Percentiles rank a stretch among this genome's conserved stretches.
Evolutionary conservation across 1,140 invertebrate species (phyloP).

Genomic region (Elymnias hypermnestra): DNA sequence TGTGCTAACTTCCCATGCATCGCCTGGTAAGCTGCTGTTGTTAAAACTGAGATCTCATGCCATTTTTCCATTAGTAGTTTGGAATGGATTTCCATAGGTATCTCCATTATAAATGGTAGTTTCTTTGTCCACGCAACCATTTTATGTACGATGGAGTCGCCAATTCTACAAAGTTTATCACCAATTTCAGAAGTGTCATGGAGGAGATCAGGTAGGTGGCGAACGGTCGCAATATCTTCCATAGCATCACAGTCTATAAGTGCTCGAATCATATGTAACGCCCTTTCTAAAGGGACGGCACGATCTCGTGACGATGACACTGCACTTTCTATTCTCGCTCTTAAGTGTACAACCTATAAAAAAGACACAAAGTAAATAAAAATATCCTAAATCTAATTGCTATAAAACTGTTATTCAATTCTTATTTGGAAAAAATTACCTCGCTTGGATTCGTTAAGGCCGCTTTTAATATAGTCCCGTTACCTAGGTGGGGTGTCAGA

Average conservation of each 20-base stretch:
- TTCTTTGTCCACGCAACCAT: conserved; percentile 99
- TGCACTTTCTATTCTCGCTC: conserved; percentile 89
- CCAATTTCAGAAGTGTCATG: conserved; percentile 94
- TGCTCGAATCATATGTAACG: conserved; percentile 90
- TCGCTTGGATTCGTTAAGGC: conserved; percentile 95
- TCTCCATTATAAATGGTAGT: conserved; percentile 96
- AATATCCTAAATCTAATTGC: conserved; percentile 4
- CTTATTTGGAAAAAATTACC: conserved; percentile 41
- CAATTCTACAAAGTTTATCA: conserved; percentile 95
- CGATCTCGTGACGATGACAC: conserved; percentile 91
- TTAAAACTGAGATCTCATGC: conserved; percentile 96
- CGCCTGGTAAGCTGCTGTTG: conserved; percentile 94
- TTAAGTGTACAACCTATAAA: conserved; percentile 85
- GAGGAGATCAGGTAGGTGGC: conserved; percentile 92
- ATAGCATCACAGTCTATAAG: conserved; percentile 96
- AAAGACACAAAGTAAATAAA: conserved; percentile 3
- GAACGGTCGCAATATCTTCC: conserved; percentile 93
- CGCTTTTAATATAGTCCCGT: conserved; percentile 94
- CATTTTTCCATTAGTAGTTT: conserved; percentile 97
- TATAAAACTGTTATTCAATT: not conserved
- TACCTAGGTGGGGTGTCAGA: conserved; percentile 85
- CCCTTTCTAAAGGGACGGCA: conserved; percentile 87
- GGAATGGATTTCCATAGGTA: conserved; percentile 95
- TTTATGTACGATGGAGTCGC: conserved; percentile 97
- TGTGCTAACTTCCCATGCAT: conserved; percentile 84